Base-by-base conservation (phyloP, 1,140 invertebrate genomes). In the Streblospio benedicti region DNA sequence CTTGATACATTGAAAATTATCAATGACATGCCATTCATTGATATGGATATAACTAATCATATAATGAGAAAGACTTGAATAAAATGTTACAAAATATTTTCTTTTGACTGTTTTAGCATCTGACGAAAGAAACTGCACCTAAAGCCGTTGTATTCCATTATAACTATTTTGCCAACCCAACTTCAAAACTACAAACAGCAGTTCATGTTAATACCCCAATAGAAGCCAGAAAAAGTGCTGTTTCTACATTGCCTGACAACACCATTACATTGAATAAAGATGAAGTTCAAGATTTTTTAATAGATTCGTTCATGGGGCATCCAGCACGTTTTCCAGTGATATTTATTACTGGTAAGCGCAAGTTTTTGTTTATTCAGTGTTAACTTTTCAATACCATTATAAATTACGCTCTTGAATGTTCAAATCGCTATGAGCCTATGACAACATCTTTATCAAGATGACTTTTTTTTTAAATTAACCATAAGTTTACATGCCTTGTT, bases 61-160 rank as follows among this genome's bases (percentile, higher is more conserved):
- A 6, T 47, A 47, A 28, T 47, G 45, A 47, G 45, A 27, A 47
- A 23, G 30, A 14, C 27, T 25, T 5, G 4, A 5, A 47, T 18
- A 18, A 23, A 16, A 2, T 27, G 30, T 47, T 9, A 9, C 25
- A 27, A n/a, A 12, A 47, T 47, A 47, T 14, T 41, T n/a, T 27
- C 30, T 27, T 16, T 27, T 18, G 14, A 27, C 30, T 18, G 9
- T 28, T n/a, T 14, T 28, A 47, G 45, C 25, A 47, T n/a, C 23
- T 47, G 45, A 47, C 45, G 30, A 27, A 23, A 6, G n/a, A 27
- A n/a, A 28, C 23, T 27, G 30, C 45, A 1, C 45, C 45, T 9
- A 47, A 47, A 27, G 45, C 45, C 9, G 45, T 47, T 23, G 45
- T 47, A 28, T 47, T 47, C 30, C 45, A 23, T 28, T 47, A 47